Evolutionary conservation across 2,113 vertebrate genomes (phyloP), one percentile per base, ranked within the genome.

Genomic region (Amia ocellicauda): DNA sequence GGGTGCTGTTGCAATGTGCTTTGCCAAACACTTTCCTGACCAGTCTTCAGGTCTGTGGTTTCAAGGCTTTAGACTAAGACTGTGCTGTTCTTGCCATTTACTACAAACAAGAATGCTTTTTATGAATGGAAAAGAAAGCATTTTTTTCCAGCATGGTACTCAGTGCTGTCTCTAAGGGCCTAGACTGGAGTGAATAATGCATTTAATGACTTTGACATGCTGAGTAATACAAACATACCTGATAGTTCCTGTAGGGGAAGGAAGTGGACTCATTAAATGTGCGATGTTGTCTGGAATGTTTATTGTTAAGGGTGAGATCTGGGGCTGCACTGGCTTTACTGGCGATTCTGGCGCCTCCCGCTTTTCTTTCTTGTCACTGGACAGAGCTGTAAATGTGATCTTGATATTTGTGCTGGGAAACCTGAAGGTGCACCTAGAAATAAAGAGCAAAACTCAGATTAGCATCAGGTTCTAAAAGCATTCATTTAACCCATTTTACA

Each of bases 391-490:
- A 82, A 99, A 99, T 1, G 94, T 98, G 80, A 99, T 97, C 90
- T 98, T 98, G 87, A 99, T 99, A 79, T 94, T 99, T 73, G 97
- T 99, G 89, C 97, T 99, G 69, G 96, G 96, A 79, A 98, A 99
- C 74, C 96, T 92, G 79, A 99, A 96, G 69, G 93, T 98, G 87
- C 97, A 99, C 78, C 96, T 99, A 88, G 83, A 83, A 70, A 68
- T 2, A 68, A 56, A 17, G 60, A 19, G 69, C 54, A 13, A 36
- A 0, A 36, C 31, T 36, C 31, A 36, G 31, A 7, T 7, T 36
- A 36, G 31, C 5, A n/a, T n/a, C n/a, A n/a, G n/a, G n/a, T n/a
- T n/a, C n/a, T n/a, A n/a, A n/a, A n/a, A n/a, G n/a, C 31, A 36
- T 2, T 36, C n/a, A n/a, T n/a, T n/a, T n/a, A n/a, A n/a, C n/a